These are phyloP conservation scores for Rhynchonycteris naso DNA, from an alignment of 2,797 vertebrate genomes.

Conservation along the genomic window DNA sequence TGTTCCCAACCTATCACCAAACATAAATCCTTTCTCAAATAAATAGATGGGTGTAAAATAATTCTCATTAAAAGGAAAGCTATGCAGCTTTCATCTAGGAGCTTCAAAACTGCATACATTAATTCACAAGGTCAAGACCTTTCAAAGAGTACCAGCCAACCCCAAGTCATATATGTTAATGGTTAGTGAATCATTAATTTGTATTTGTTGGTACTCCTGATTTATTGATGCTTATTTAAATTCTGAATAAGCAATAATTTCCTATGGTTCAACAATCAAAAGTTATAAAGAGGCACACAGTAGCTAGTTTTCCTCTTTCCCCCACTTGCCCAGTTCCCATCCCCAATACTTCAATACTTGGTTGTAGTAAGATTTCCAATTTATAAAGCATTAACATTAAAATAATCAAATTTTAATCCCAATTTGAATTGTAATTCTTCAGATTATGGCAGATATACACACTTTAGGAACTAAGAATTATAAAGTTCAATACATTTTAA, in stretches of 20 bases:
- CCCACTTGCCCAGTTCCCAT: background rate
- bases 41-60: background rate
- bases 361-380: background rate
- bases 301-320: background rate
- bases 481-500: background rate
- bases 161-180: background rate
- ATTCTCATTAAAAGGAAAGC: background rate
- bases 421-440: background rate
- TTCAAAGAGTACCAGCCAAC: background rate
- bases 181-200: background rate
- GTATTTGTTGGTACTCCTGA: background rate
- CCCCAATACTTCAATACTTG: background rate
- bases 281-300: background rate
- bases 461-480: background rate
- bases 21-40: background rate
- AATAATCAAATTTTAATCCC: slow-evolving; percentile 27
- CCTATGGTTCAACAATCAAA: background rate
- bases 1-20: background rate
- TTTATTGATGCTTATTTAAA: slow-evolving; percentile 12
- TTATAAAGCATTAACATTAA: slow-evolving; percentile 30
- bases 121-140: background rate
- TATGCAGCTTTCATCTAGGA: background rate
- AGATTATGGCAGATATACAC: background rate
- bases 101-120: background rate
- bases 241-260: background rate